A percentile compares a stretch with the other conserved stretches of the same genome.
phyloP scores from a whole-genome alignment of 2,113 vertebrate species.

The Oenanthe melanoleuca region DNA sequence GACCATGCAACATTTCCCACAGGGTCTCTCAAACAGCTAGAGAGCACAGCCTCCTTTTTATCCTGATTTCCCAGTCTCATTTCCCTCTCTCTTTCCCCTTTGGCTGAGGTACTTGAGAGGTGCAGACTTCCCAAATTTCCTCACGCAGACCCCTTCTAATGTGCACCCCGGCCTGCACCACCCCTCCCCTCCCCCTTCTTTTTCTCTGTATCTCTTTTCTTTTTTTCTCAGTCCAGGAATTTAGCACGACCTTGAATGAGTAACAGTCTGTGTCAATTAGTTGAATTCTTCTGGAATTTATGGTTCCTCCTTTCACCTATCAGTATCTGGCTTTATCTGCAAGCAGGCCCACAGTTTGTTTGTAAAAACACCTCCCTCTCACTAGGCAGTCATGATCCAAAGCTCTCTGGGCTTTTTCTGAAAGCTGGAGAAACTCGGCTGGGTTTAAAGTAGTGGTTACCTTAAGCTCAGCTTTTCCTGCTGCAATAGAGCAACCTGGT shows the following conservation, averaged over 20 bases:
- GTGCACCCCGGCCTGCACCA: no score
- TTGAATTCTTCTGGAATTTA: neutral
- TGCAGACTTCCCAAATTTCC: neutral
- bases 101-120: neutral
- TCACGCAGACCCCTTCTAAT: neutral
- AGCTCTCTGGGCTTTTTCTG: neutral
- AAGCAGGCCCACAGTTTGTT: neutral
- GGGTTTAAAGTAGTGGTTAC: neutral
- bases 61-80: neutral
- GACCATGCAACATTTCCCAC: neutral
- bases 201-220: neutral
- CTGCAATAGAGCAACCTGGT: neutral
- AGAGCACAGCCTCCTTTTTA: neutral
- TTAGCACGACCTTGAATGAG: neutral
- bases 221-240: neutral
- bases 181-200: fast-evolving
- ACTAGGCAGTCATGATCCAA: neutral
- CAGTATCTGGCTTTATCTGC: neutral
- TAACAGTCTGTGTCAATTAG: neutral
- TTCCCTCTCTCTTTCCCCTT: neutral
- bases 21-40: neutral
- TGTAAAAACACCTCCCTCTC: neutral
- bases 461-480: neutral
- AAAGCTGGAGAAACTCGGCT: neutral
- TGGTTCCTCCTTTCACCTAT: neutral